A percentile compares a stretch with the other conserved stretches of the same genome.
phyloP scores from a whole-genome alignment of 1,140 invertebrate species.

The Caenorhabditis brenneri region DNA sequence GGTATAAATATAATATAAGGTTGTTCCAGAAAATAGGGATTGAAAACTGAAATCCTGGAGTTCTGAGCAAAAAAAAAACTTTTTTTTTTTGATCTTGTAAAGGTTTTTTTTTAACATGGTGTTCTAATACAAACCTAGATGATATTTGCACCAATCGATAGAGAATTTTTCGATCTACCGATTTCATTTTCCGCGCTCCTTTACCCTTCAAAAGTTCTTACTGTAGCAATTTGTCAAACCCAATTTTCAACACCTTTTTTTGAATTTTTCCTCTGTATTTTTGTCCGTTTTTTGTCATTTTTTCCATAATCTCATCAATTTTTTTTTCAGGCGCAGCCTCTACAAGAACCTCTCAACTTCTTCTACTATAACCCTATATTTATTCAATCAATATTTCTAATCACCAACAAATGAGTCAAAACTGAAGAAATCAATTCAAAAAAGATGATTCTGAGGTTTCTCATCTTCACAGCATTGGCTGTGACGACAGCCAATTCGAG shows the following conservation, averaged over 20 bases:
- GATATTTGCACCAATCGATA: no score
- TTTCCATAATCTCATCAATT: background rate
- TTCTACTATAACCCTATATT: background rate
- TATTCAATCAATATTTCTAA: background rate
- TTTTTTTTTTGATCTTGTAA: no score
- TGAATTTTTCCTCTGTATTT: background rate
- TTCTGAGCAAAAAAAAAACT: no score
- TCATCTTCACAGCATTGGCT: slow-evolving; percentile 22
- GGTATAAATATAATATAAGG: no score
- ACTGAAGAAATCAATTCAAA: background rate
- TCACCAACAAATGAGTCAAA: background rate
- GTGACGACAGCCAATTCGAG: background rate
- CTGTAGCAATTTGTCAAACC: no score
- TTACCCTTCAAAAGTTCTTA: no score
- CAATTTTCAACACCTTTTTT: background rate
- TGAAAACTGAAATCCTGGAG: no score
- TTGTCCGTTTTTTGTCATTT: background rate
- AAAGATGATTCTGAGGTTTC: slow-evolving; percentile 10
- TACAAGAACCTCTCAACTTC: background rate
- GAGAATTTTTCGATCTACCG: no score
- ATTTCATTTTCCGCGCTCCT: no score
- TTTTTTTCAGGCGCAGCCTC: slow-evolving; percentile 25
- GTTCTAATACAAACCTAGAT: no score
- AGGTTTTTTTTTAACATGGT: no score
- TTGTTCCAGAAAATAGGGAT: no score